Percentiles rank a stretch among this genome's conserved stretches.
These are phyloP conservation scores for mouse (Mus musculus) DNA, from an alignment of 2,113 vertebrate species.

Conservation along the genomic window GRCm39 chr10:57576501-57577000, in stretches of 20 bases:
- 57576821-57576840: conserved; percentile 51
- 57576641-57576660: background rate
- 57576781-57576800: too few species aligned
- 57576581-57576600: conserved; percentile 44
- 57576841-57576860: background rate
- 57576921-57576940: background rate
- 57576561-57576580: background rate
- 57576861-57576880: background rate
- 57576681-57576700: background rate
- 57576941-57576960: conserved; percentile 22
- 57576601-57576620: background rate
- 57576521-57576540: background rate
- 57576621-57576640: conserved; percentile 19
- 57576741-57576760: background rate
- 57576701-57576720: background rate
- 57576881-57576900: background rate
- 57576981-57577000: background rate
- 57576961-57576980: conserved; percentile 28
- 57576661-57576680: background rate
- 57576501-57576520: conserved; percentile 40
- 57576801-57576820: background rate
- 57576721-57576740: background rate
- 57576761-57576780: too few species aligned
- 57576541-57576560: conserved; percentile 20
- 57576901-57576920: conserved; percentile 42